Evolutionary conservation across 2,888 invertebrate genomes (phyloP).

Genomic region (Drepanosiphum platanoidis): DNA sequence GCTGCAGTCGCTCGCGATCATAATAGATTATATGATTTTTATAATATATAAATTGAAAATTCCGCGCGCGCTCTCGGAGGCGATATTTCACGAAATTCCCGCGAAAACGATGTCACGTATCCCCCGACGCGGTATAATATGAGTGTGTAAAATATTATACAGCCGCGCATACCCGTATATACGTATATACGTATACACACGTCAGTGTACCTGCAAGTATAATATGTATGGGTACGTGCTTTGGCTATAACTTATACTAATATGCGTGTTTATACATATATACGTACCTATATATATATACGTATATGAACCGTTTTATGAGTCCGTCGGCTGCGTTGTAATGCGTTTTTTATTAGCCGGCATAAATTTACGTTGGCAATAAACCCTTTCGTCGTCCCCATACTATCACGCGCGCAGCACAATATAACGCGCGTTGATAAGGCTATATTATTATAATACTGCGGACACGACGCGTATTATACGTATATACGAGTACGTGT

Average conservation of each 20-base stretch:
- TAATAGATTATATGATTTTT: no score
- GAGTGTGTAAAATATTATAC: background rate
- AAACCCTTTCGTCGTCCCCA: constrained; percentile 6
- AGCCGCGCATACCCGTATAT: background rate
- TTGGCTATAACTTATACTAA: no score
- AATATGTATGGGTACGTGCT: background rate
- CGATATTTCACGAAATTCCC: background rate
- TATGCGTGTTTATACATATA: background rate
- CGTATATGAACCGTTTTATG: background rate
- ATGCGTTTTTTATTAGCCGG: constrained; percentile 6
- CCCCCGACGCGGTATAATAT: background rate
- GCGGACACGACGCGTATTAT: background rate
- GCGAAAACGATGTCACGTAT: background rate
- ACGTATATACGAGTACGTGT: no score
- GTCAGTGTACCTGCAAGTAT: background rate
- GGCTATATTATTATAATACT: background rate
- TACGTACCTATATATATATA: background rate
- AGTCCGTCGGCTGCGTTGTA: background rate
- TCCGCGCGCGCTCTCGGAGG: no score
- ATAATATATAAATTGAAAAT: no score
- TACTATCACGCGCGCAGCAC: background rate
- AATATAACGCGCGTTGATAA: background rate
- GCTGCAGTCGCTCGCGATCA: no score
- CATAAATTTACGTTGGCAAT: constrained; percentile 2
- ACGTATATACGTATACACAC: background rate